Conservation (phyloP, 2,113 vertebrate genomes). For the Megalops atlanticus region DNA sequence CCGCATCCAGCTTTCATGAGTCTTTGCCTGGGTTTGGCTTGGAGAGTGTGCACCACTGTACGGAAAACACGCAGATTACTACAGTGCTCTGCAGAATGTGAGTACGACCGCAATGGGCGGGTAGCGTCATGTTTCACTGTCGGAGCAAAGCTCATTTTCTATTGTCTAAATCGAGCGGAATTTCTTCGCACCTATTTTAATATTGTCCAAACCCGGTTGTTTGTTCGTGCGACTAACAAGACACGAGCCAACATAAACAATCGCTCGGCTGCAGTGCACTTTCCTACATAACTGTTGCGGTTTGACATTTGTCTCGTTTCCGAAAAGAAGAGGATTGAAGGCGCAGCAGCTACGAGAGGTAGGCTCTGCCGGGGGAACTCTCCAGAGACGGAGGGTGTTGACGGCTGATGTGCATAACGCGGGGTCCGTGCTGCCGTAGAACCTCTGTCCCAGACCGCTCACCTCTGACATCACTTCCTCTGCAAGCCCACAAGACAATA, state of each 20-base stretch:
- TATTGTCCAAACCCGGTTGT: no score
- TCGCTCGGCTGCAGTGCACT: neutral
- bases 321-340: neutral
- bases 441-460: conserved; percentile 6
- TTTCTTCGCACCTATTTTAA: neutral
- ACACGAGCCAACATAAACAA: neutral
- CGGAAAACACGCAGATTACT: neutral
- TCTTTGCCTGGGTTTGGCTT: neutral
- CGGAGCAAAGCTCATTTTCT: neutral
- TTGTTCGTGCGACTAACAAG: neutral
- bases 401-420: neutral
- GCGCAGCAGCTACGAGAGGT: neutral
- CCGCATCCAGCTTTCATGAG: conserved; percentile 24
- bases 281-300: neutral
- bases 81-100: neutral
- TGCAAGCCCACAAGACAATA: neutral
- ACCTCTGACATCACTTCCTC: conserved; percentile 17
- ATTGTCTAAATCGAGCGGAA: neutral
- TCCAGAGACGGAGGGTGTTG: neutral
- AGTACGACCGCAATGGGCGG: neutral
- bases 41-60: neutral
- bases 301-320: neutral
- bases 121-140: neutral
- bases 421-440: neutral
- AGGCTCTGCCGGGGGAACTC: neutral